Base-by-base conservation (phyloP, 2,113 vertebrate genomes). In the Cyrtonyx montezumae region DNA sequence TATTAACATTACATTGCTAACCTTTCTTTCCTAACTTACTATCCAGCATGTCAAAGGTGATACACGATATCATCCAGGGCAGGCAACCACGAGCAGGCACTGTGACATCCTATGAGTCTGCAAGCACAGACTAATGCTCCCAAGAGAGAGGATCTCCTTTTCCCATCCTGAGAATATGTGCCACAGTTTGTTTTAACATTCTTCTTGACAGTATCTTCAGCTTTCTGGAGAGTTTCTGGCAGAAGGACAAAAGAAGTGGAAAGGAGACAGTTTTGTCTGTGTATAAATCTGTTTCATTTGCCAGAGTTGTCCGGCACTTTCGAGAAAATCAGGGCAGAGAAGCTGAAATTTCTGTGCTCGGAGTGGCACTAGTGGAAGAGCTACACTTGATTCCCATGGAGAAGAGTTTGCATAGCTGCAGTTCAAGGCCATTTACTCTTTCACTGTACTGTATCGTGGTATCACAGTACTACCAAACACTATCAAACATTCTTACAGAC, bases 241-340 rank as follows among this genome's bases (percentile, higher is more conserved):
- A 79, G 63, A 40, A 70, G 59, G 75, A 65, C 61, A 70, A 67
- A 62, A 76, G 36, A 42, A 88, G 63, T 84, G 46, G 76, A 66
- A 76, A 88, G 79, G 48, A 61, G 76, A 70, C 23, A 28, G 40
- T 90, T 93, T 79, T 87, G 45, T 69, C 70, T 76, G 88, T 32
- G 12, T 69, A 73, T 79, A 81, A 93, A 81, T 86, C 80, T 81
- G 26, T 92, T 58, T 76, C 71, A 48, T 65, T 71, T 82, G 75
- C 70, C 87, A 87, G 48, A 68, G 45, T 65, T 55, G 56, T 32
- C 62, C 43, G 34, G 79, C 40, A 23, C 32, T 84, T 68, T 18
- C 23, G 69, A 77, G 83, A 56, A 90, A 75, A 78, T 34, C 13
- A 2, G 55, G 69, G 71, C 75, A 66, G 55, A 17, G 67, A 75